A percentile compares a stretch with the other conserved stretches of the same genome.
Evolutionary conservation across 2,888 invertebrate genomes (phyloP).

Genomic region (Catocala fraxini): DNA sequence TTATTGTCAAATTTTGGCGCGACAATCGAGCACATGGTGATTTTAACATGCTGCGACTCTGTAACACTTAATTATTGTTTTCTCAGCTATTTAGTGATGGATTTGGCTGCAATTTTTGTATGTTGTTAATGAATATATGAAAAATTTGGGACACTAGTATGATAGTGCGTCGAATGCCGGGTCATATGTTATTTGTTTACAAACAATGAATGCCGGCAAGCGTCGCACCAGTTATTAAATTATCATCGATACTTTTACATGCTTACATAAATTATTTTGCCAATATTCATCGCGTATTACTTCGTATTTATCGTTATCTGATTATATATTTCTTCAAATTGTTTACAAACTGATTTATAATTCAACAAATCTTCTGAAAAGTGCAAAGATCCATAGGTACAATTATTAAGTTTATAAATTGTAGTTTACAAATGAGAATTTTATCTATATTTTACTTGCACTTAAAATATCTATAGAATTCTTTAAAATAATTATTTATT

Average conservation of each 20-base stretch:
- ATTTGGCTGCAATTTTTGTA: slow-evolving; percentile 53
- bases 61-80: slow-evolving; percentile 50
- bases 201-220: slow-evolving; percentile 80
- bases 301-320: neutral
- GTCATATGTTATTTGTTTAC: slow-evolving; percentile 87
- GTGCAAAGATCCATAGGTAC: no score
- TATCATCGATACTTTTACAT: slow-evolving; percentile 21
- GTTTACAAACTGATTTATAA: no score
- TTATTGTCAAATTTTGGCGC: slow-evolving; percentile 79
- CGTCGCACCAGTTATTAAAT: slow-evolving; percentile 47
- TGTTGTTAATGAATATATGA: slow-evolving; percentile 45
- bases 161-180: slow-evolving; percentile 46
- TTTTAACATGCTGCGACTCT: slow-evolving; percentile 52
- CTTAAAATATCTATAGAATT: no score
- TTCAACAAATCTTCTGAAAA: no score
- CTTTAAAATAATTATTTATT: no score
- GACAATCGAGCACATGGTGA: slow-evolving; percentile 73
- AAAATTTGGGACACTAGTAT: slow-evolving; percentile 50
- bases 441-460: no score
- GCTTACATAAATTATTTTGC: slow-evolving; percentile 18
- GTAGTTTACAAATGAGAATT: no score
- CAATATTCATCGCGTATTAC: slow-evolving; percentile 4
- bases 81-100: slow-evolving; percentile 42
- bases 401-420: no score
- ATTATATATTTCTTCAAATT: no score